A percentile compares a stretch with the other conserved stretches of the same genome.
Evolutionary conservation across 2,888 invertebrate species (phyloP).

Genomic region (Dasypogon diadema): DNA sequence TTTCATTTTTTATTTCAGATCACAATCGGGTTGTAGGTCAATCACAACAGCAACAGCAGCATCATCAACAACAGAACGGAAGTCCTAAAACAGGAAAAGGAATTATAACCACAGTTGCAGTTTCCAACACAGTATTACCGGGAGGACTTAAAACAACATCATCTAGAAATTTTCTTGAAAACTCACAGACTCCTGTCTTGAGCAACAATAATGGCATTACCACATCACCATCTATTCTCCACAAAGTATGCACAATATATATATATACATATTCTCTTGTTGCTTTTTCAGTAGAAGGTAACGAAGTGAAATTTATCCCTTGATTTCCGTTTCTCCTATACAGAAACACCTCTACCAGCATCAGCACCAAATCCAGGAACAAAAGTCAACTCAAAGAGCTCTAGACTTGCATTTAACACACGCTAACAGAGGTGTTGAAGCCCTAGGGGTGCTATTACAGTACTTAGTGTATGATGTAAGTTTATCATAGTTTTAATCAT

Average conservation of each 20-base stretch:
- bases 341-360: constrained; percentile 56
- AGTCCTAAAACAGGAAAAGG: constrained; percentile 51
- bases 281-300: too few species aligned
- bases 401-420: constrained; percentile 60
- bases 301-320: background rate
- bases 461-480: constrained; percentile 84
- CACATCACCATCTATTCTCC: constrained; percentile 24
- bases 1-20: too few species aligned
- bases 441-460: constrained; percentile 85
- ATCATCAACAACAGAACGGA: constrained; percentile 43
- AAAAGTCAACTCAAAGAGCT: constrained; percentile 59
- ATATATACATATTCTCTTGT: background rate
- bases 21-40: constrained; percentile 59
- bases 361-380: constrained; percentile 51
- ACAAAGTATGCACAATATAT: constrained; percentile 49
- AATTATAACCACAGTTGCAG: background rate
- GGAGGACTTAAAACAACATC: constrained; percentile 45
- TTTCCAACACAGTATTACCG: constrained; percentile 1
- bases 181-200: constrained; percentile 27
- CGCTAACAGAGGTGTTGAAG: constrained; percentile 79
- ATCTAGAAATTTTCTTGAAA: constrained; percentile 27
- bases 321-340: constrained; percentile 48
- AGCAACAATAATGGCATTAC: constrained; percentile 29
- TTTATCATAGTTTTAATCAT: constrained; percentile 58
- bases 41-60: constrained; percentile 53